These are phyloP conservation scores for Dermatemys mawii DNA, from an alignment of 2,113 vertebrate genomes.

Conservation along the genomic window DNA sequence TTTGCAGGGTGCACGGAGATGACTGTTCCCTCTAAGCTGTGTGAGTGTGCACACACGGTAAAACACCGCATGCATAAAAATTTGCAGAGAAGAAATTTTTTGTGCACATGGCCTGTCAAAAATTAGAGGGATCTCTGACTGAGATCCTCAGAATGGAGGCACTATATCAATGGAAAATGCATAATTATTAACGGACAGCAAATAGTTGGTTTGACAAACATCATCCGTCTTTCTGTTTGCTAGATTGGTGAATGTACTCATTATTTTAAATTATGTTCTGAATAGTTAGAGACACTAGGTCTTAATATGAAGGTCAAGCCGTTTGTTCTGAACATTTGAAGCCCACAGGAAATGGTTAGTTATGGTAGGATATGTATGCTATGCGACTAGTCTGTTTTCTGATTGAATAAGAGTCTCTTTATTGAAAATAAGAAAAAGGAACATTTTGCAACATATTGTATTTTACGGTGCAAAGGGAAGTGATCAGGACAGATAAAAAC, in stretches of 20 bases:
- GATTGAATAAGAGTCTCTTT: conserved; percentile 32
- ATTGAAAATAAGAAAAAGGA: background rate
- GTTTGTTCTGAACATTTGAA: background rate
- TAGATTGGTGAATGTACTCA: background rate
- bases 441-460: background rate
- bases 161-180: conserved; percentile 21
- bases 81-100: too few relatives aligned
- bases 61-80: too few relatives aligned
- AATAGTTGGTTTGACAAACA: background rate
- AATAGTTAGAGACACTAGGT: conserved; percentile 29
- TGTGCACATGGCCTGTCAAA: too few relatives aligned
- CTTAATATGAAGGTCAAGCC: background rate
- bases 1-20: background rate
- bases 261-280: conserved; percentile 35
- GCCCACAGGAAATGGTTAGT: background rate
- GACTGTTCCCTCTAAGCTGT: too few relatives aligned
- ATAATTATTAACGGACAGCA: conserved; percentile 31
- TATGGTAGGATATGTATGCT: background rate
- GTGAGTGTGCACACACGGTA: too few relatives aligned
- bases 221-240: background rate
- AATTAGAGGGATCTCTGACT: too few relatives aligned
- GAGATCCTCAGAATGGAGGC: conserved; percentile 32
- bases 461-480: conserved; percentile 16
- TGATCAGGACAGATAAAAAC: conserved; percentile 16
- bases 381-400: background rate